Percentiles rank a stretch among this genome's conserved stretches.
Evolutionary conservation across 2,888 invertebrate species (phyloP).

Genomic region (Cacoxenus indagator): DNA sequence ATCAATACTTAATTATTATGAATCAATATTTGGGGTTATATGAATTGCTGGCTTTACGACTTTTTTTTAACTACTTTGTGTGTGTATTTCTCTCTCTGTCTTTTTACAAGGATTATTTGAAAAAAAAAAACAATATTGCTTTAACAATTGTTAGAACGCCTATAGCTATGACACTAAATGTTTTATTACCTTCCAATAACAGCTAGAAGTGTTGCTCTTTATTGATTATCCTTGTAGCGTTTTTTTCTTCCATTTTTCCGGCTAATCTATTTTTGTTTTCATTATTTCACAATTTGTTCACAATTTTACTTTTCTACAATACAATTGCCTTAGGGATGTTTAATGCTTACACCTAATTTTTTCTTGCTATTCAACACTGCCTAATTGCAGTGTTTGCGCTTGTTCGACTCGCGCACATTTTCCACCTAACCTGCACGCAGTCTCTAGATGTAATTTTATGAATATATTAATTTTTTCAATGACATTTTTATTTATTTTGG

Average conservation of each 20-base stretch:
- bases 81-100: neutral
- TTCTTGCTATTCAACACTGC: neutral
- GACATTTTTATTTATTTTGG: neutral
- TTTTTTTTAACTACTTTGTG: neutral
- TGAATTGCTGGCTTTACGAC: neutral
- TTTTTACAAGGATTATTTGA: neutral
- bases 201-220: neutral
- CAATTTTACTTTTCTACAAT: neutral
- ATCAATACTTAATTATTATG: neutral
- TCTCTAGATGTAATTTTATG: neutral
- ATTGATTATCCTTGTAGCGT: neutral
- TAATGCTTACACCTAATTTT: no score
- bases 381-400: neutral
- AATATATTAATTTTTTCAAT: neutral
- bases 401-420: neutral
- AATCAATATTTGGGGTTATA: neutral
- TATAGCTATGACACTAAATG: neutral
- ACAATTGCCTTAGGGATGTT: neutral
- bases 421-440: no score
- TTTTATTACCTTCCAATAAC: neutral
- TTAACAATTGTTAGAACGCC: neutral
- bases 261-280: neutral
- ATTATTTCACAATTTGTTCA: neutral
- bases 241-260: neutral
- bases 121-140: neutral